Conservation (phyloP, 2,888 invertebrate species). For the Teinopalpus imperialis region DNA sequence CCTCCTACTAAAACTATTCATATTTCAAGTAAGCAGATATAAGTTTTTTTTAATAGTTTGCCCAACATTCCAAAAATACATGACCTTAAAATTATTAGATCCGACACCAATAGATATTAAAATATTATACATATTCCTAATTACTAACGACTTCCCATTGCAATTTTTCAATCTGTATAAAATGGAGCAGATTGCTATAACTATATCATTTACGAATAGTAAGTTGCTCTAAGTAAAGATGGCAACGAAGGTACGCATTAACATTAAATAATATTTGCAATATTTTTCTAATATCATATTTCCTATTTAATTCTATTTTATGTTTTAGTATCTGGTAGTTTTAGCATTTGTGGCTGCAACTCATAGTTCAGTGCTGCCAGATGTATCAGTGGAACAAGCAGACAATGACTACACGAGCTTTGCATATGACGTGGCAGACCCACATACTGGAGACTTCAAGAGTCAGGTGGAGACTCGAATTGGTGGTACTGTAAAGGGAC, state of each 20-base stretch:
- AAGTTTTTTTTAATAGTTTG: too few species aligned
- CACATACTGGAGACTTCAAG: conserved; percentile 63
- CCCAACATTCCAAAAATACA: too few species aligned
- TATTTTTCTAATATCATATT: too few species aligned
- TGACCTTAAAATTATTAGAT: too few species aligned
- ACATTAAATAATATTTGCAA: too few species aligned
- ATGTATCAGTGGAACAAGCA: conserved; percentile 62
- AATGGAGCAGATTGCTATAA: not conserved
- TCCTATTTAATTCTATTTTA: too few species aligned
- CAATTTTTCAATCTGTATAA: not conserved
- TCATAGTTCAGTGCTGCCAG: conserved; percentile 35
- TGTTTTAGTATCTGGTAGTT: too few species aligned
- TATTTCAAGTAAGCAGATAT: too few species aligned
- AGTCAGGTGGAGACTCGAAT: conserved; percentile 58
- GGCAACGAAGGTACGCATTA: conserved; percentile 33
- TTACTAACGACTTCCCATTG: too few species aligned
- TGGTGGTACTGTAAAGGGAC: conserved; percentile 60
- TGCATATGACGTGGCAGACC: conserved; percentile 63
- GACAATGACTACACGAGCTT: conserved; percentile 48
- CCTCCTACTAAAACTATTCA: too few species aligned
- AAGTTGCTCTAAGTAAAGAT: not conserved
- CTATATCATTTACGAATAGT: conserved; percentile 1
- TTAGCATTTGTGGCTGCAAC: conserved; percentile 41
- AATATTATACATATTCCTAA: too few species aligned
- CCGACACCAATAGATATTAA: too few species aligned